Base-by-base conservation (phyloP, 2,113 vertebrate genomes). In the Chloebia gouldiae region DNA sequence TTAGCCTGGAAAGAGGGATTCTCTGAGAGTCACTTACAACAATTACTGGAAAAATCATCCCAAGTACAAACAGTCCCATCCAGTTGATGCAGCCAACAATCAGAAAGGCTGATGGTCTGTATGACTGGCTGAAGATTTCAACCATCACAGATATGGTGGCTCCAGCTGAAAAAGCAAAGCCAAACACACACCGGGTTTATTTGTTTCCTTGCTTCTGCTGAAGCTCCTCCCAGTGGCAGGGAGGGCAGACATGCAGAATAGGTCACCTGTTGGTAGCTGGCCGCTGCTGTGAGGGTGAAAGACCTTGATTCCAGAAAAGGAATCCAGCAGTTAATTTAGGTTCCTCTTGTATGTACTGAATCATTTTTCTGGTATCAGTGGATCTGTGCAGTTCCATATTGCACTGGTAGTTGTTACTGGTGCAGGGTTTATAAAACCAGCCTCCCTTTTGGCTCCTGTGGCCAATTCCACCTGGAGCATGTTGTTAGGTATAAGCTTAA, bases 81-180 rank as follows among this genome's bases (percentile, higher is more conserved):
- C 98, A 98, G 73, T 97, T 97, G 96, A 98, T 89, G 57, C 92
- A 91, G 45, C 97, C 93, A 33, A 97, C 93, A 44, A 98, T 97
- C 49, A 97, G 92, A 84, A 97, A 98, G 59, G 97, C 95, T 53
- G 97, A 97, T 50, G 98, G 95, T 90, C 98, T 97, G 76, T 95
- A 96, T 9, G 96, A 93, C 85, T 98, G 98, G 79, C 86, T 97
- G 95, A 97, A 98, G 82, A 98, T 97, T 89, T 98, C 98, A 65
- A 97, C 96, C 92, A 97, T 95, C 56, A 98, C 56, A 23, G 96
- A 56, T 57, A 96, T 9, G 39, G 94, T 97, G 76, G 96, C 95
- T 78, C 95, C 97, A 91, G 97, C 96, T 97, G 88, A 45, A 80
- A 84, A 86, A 81, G 56, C 78, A 50, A 86, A 78, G 61, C 40